Evolutionary conservation across 2,113 vertebrate species (phyloP).

Genomic region (Psittacara wagleri): DNA sequence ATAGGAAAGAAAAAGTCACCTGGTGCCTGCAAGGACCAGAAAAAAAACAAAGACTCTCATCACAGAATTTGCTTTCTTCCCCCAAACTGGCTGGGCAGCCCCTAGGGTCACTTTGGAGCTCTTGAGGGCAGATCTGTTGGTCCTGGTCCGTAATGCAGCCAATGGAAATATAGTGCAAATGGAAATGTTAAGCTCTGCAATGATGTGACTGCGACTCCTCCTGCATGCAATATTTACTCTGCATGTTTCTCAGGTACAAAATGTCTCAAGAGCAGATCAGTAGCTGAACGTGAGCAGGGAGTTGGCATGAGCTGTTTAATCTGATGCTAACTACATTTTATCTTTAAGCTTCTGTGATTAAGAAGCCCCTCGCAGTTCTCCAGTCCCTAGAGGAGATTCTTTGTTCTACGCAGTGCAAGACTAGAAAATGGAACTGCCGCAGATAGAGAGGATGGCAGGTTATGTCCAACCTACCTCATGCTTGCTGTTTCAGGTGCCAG

Average conservation of each 20-base stretch:
- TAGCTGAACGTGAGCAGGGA: background rate
- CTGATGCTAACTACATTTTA: background rate
- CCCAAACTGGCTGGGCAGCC: background rate
- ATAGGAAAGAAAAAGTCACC: background rate
- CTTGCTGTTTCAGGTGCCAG: background rate
- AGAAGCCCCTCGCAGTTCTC: background rate
- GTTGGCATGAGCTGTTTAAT: background rate
- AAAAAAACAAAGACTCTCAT: background rate
- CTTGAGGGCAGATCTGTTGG: background rate
- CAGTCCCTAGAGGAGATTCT: background rate
- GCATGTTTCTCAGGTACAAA: background rate
- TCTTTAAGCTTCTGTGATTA: background rate
- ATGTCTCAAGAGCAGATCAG: background rate
- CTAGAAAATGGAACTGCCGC: background rate
- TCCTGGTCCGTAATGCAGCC: background rate
- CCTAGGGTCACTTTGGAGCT: background rate
- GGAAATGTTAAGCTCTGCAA: background rate
- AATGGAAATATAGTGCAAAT: background rate
- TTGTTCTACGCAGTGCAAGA: background rate
- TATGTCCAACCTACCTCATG: background rate
- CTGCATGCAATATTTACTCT: background rate
- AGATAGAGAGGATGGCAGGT: background rate
- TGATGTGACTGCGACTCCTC: background rate
- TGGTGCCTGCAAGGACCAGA: background rate
- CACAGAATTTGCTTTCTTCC: background rate